Percentiles rank a stretch among this genome's conserved stretches.
These are phyloP conservation scores for Halcyon leucocephala DNA, from an alignment of 2,797 vertebrate genomes.

Conservation along the genomic window DNA sequence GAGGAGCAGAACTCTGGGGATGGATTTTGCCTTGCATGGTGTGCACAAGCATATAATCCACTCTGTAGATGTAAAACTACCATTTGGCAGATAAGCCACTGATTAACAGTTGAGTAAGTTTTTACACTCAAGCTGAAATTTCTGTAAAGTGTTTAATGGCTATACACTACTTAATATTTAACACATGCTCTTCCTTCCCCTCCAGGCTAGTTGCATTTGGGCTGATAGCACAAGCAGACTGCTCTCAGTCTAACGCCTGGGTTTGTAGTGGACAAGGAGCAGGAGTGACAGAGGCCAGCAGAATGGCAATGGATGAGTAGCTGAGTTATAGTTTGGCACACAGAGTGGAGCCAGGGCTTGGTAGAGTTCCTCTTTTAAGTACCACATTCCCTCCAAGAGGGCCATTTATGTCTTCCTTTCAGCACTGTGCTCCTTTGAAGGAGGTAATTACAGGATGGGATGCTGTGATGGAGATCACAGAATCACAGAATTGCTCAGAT, in stretches of 20 bases:
- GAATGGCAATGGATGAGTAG: background rate
- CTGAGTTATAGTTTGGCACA: background rate
- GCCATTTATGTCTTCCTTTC: background rate
- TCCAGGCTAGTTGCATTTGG: background rate
- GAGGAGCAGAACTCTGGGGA: background rate
- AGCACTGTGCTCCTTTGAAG: background rate
- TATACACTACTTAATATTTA: background rate
- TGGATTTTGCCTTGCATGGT: background rate
- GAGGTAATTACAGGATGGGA: background rate
- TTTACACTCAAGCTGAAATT: background rate
- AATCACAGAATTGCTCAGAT: too few relatives aligned
- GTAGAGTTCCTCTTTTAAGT: background rate
- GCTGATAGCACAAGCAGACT: background rate
- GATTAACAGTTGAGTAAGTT: background rate
- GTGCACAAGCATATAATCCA: background rate
- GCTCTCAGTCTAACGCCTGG: accelerated
- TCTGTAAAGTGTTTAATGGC: background rate
- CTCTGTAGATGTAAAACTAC: background rate
- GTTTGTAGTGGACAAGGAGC: background rate
- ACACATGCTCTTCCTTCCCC: background rate
- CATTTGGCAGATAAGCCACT: background rate
- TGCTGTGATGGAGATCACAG: background rate
- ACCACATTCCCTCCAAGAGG: background rate
- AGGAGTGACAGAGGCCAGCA: background rate
- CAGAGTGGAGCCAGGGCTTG: background rate